These are phyloP conservation scores for Aphyosemion australe DNA, from an alignment of 2,113 vertebrate species.

Conservation along the genomic window DNA sequence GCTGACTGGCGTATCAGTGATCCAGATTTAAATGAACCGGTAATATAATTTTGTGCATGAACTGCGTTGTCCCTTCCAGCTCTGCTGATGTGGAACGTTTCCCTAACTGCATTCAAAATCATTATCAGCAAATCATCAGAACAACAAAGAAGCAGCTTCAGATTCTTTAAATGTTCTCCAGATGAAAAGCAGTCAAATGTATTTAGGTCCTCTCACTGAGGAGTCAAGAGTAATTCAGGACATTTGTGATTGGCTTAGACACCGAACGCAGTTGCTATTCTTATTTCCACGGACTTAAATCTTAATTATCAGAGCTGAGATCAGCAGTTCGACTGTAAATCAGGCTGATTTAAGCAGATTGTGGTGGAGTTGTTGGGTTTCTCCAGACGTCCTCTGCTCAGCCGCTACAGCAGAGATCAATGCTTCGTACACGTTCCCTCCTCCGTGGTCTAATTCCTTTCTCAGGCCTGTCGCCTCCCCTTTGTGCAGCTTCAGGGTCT, in stretches of 20 bases:
- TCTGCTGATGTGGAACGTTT: conserved; percentile 16
- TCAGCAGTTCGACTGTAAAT: conserved; percentile 35
- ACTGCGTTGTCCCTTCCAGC: conserved; percentile 12
- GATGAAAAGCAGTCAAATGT: conserved; percentile 40
- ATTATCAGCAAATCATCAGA: conserved; percentile 33
- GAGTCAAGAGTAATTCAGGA: conserved; percentile 58
- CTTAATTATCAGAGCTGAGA: conserved; percentile 47
- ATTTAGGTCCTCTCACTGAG: conserved; percentile 45
- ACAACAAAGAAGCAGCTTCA: conserved; percentile 15
- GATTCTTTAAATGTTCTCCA: conserved; percentile 53
- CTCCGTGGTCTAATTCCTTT: conserved; percentile 63
- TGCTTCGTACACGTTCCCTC: conserved; percentile 48
- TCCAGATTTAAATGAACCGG: neutral
- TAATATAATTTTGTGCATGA: neutral
- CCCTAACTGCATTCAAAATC: conserved; percentile 33
- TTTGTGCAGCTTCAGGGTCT: conserved; percentile 66
- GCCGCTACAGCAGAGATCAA: conserved; percentile 42
- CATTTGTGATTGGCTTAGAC: conserved; percentile 41
- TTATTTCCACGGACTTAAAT: conserved; percentile 52
- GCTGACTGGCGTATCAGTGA: neutral
- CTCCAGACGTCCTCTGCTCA: conserved; percentile 39
- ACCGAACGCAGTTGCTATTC: conserved; percentile 43
- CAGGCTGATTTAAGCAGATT: conserved; percentile 25
- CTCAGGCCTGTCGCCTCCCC: conserved; percentile 69
- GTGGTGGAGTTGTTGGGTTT: conserved; percentile 32